phyloP scores from a whole-genome alignment of 2,888 invertebrate species.

The Oeneis ivallda region DNA sequence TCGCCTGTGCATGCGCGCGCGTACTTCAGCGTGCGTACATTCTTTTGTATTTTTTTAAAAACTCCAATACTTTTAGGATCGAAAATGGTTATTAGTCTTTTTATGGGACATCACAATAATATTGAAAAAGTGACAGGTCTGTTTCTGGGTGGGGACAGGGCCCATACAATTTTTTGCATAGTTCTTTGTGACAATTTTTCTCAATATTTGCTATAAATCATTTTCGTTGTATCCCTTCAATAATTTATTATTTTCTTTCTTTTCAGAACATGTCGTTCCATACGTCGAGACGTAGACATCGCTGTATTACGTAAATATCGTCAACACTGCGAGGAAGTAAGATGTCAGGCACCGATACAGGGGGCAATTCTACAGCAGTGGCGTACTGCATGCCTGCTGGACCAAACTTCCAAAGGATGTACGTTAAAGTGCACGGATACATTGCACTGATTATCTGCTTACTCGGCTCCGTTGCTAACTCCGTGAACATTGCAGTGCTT shows the following conservation, averaged over 20 bases:
- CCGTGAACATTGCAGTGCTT: slow-evolving; percentile 93
- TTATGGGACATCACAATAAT: too few species aligned
- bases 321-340: slow-evolving; percentile 24
- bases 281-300: slow-evolving; percentile 9
- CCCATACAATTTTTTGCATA: too few species aligned
- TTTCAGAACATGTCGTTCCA: slow-evolving; percentile 37
- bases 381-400: slow-evolving; percentile 81
- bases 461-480: slow-evolving; percentile 93
- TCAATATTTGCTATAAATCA: too few species aligned
- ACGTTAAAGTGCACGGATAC: slow-evolving; percentile 90
- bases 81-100: too few species aligned
- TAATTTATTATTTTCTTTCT: slow-evolving; percentile 23
- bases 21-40: too few species aligned
- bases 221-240: background rate
- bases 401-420: slow-evolving; percentile 82
- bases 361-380: slow-evolving; percentile 44
- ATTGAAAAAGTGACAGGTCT: too few species aligned
- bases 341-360: slow-evolving; percentile 41
- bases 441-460: slow-evolving; percentile 92
- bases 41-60: too few species aligned
- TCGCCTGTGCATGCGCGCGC: too few species aligned
- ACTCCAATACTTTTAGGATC: too few species aligned
- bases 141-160: too few species aligned
- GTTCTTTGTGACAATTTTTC: too few species aligned
- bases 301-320: slow-evolving; percentile 6